Evolutionary conservation across 2,797 vertebrate genomes (phyloP), one percentile per base, ranked within the genome.

Genomic region (Decapterus maruadsi): DNA sequence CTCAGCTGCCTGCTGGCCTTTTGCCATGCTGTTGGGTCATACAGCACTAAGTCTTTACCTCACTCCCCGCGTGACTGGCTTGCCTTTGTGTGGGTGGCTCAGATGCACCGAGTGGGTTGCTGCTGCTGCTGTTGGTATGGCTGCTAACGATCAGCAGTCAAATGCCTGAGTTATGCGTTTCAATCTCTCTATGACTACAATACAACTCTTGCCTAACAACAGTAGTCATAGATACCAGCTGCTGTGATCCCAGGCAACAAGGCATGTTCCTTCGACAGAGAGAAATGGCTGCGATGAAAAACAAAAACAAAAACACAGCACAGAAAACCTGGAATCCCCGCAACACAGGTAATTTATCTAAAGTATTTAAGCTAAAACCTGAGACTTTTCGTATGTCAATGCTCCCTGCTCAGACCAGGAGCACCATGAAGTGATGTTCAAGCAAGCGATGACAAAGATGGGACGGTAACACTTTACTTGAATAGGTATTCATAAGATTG

Each of bases 11-110:
- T 88, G 87, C 88, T 94, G 91, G 93, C 90, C 90, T 51, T 48
- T 73, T 91, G 94, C 92, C 94, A 94, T 60, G 81, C 85, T 81
- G 90, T 92, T 93, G 93, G 93, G 94, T 94, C 93, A 94, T 93
- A 93, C 88, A 91, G 90, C 92, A 75, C 89, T 79, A 86, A 90
- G 89, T 91, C 92, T 91, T 90, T 92, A 91, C 92, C 90, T 93
- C 91, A 92, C 92, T 90, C 83, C 87, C 92, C 90, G 84, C 89
- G 91, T 95, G 94, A 95, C 94, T 91, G 90, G 86, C 89, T 94
- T 90, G 89, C 85, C 91, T 93, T 92, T 93, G 91, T 95, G 92
- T 94, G 92, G 93, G 92, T 84, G 87, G 90, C 84, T 90, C 90
- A 88, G 88, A 91, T 90, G 90, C 87, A 89, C 87, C 57, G 91